Conservation (phyloP, 2,113 vertebrate species). For the Campylorhamphus procurvoides region DNA sequence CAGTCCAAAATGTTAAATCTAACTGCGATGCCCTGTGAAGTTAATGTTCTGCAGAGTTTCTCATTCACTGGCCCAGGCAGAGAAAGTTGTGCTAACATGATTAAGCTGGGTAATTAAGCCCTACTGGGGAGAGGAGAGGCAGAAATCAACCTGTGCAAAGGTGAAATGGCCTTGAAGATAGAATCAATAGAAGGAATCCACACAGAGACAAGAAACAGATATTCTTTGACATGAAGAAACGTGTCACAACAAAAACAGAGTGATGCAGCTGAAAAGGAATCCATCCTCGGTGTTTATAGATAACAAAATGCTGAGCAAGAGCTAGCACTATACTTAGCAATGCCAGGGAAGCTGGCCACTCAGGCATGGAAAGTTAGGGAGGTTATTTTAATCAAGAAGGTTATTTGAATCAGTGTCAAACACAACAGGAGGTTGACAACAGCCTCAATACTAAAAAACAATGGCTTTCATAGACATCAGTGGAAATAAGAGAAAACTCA, state of each 20-base stretch:
- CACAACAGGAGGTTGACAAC: neutral
- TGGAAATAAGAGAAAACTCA: neutral
- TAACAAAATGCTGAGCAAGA: constrained; percentile 58
- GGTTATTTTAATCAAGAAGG: constrained; percentile 2
- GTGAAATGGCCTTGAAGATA: neutral
- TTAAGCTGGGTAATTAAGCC: neutral
- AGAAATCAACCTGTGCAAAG: neutral
- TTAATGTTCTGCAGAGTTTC: neutral
- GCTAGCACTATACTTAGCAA: constrained; percentile 19
- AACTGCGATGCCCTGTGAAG: neutral
- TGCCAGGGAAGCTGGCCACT: neutral
- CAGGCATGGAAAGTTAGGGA: neutral
- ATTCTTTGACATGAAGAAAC: constrained; percentile 10
- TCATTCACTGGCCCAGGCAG: neutral
- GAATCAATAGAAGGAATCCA: neutral
- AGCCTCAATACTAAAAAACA: neutral
- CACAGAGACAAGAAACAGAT: constrained; percentile 12
- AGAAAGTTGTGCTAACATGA: neutral
- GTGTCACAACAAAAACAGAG: constrained; percentile 19
- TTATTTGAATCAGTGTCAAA: constrained; percentile 21
- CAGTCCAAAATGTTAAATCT: neutral
- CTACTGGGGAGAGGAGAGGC: neutral
- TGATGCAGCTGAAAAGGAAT: constrained; percentile 52
- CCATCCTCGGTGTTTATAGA: constrained; percentile 35
- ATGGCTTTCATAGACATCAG: neutral